A percentile compares a stretch with the other conserved stretches of the same genome.
Evolutionary conservation across 2,797 vertebrate genomes (phyloP).

Genomic region (Varecia variegata): DNA sequence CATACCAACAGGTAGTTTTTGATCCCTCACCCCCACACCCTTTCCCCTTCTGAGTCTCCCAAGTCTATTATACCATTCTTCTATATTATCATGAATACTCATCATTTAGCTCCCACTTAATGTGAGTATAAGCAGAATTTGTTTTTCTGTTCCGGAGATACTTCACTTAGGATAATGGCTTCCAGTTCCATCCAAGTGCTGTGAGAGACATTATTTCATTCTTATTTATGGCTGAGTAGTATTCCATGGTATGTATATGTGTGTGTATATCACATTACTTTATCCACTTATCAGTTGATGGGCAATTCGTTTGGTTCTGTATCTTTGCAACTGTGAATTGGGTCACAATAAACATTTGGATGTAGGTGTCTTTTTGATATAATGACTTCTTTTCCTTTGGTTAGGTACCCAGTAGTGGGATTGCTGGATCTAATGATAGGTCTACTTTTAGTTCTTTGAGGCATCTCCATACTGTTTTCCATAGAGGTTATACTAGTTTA

Average conservation of each 20-base stretch:
- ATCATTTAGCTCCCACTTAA: neutral
- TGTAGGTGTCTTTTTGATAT: neutral
- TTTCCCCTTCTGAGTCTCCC: neutral
- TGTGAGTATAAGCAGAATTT: neutral
- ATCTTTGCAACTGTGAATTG: neutral
- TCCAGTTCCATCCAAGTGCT: neutral
- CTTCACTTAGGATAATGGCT: neutral
- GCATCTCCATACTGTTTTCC: neutral
- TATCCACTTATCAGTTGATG: neutral
- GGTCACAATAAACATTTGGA: neutral
- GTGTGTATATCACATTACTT: neutral
- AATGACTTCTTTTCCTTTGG: neutral
- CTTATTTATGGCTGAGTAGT: neutral
- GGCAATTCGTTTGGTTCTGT: neutral
- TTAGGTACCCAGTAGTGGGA: neutral
- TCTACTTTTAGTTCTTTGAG: neutral
- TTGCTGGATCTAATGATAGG: neutral
- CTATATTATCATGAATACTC: neutral
- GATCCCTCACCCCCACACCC: too few species aligned
- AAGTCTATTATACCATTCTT: neutral
- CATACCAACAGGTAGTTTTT: too few species aligned
- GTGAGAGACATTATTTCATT: neutral
- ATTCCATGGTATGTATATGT: neutral
- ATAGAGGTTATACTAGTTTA: neutral
- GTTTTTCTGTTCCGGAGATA: neutral